A percentile compares a stretch with the other conserved stretches of the same genome.
Conservation (phyloP, 2,113 vertebrate species). For the Uria aalge region DNA sequence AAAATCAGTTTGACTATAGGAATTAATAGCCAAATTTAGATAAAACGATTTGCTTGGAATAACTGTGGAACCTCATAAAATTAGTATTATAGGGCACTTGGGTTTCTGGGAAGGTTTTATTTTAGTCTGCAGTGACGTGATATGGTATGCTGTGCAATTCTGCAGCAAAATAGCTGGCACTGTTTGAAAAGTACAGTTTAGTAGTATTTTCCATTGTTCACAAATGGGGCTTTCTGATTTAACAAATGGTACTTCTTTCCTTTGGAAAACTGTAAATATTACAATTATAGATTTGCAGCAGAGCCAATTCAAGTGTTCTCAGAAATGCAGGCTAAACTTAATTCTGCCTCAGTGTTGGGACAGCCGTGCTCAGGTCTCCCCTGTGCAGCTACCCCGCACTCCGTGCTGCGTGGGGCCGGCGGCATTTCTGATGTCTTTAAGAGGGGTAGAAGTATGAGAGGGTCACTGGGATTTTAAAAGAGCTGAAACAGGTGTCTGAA, state of each 20-base stretch:
- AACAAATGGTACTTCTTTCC: background rate
- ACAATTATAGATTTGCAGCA: background rate
- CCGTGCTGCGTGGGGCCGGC: fast-evolving
- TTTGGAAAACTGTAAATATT: background rate
- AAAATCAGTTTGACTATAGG: background rate
- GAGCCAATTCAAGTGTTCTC: background rate
- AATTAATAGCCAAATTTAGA: conserved; percentile 49
- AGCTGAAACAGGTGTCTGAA: background rate
- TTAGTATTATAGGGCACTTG: conserved; percentile 41
- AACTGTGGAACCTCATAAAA: conserved; percentile 43
- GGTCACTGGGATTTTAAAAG: background rate
- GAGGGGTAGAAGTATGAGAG: background rate
- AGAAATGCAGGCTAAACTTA: background rate
- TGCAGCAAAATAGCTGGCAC: background rate
- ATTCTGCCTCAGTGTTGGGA: background rate
- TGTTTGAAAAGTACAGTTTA: background rate
- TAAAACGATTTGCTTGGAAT: conserved; percentile 20
- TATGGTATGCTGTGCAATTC: conserved; percentile 24
- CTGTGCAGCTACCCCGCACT: background rate
- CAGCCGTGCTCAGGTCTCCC: background rate
- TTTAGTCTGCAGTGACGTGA: conserved; percentile 22
- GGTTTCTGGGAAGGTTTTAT: conserved; percentile 63
- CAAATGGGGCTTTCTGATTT: background rate
- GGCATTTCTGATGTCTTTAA: background rate
- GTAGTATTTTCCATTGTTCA: conserved; percentile 49